phyloP scores from a whole-genome alignment of 2,113 vertebrate genomes.

The Menura novaehollandiae region DNA sequence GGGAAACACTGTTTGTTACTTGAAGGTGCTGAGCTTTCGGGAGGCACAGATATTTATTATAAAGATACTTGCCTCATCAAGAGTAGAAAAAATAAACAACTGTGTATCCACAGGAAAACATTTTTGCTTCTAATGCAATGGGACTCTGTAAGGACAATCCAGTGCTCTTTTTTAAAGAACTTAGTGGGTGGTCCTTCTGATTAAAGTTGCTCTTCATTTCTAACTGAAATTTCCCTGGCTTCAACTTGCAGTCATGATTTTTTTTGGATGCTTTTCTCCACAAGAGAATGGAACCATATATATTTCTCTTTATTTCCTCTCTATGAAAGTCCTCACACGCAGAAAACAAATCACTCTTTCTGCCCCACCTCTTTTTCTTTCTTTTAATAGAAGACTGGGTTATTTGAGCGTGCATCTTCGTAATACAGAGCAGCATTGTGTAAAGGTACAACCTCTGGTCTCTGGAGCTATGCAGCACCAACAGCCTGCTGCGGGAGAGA shows the following conservation, averaged over 20 bases:
- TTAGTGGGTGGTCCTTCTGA: background rate
- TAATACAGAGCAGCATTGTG: background rate
- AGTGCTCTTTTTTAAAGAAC: background rate
- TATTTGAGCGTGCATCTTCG: background rate
- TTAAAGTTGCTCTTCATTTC: background rate
- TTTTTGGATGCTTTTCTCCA: background rate
- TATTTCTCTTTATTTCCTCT: background rate
- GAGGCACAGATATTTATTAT: background rate
- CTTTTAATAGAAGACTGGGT: background rate
- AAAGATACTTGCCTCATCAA: background rate
- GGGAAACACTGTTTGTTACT: background rate
- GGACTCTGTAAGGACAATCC: background rate
- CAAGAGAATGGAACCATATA: background rate
- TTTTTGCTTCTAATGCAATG: background rate
- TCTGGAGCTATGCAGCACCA: background rate
- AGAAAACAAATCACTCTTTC: background rate
- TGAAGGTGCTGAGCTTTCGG: background rate
- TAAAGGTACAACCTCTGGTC: background rate
- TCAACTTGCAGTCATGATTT: background rate
- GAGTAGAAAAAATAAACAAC: background rate
- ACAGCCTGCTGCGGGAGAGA: background rate
- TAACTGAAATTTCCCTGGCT: background rate
- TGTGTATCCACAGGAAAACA: background rate
- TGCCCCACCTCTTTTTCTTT: rapidly evolving
- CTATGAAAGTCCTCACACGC: background rate